Evolutionary conservation across 2,113 vertebrate species (phyloP).

Genomic region (Otis tarda): DNA sequence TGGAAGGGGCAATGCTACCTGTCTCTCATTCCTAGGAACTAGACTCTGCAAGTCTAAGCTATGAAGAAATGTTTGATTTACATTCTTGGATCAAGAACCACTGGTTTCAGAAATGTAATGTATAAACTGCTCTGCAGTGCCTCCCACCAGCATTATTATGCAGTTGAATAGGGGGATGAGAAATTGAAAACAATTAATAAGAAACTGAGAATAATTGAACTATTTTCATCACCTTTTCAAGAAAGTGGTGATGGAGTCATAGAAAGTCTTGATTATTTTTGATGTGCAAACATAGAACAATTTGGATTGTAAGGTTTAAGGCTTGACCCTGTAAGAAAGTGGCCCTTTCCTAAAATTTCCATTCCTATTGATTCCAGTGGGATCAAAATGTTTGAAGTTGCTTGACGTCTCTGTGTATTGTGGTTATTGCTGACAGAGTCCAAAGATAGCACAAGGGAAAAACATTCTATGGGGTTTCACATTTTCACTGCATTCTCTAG

Average conservation of each 20-base stretch:
- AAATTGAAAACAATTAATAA: neutral
- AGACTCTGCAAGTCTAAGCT: neutral
- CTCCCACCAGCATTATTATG: neutral
- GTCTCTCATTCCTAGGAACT: neutral
- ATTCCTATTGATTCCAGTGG: neutral
- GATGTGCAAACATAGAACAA: neutral
- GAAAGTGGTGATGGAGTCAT: neutral
- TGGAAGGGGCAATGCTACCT: neutral
- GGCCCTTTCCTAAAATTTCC: neutral
- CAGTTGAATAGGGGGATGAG: neutral
- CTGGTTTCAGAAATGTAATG: neutral
- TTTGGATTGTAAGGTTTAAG: neutral
- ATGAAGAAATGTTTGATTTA: neutral
- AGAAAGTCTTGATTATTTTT: neutral
- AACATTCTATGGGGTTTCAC: neutral
- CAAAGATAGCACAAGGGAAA: neutral
- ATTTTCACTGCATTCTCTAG: neutral
- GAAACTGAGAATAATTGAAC: neutral
- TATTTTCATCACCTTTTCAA: neutral
- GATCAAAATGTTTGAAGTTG: neutral
- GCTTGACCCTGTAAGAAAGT: neutral
- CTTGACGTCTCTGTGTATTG: neutral
- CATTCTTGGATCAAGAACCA: neutral
- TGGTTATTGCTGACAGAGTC: neutral
- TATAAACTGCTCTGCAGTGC: neutral